Base-by-base conservation (phyloP, 2,888 invertebrate genomes). In the Lepidochrysops patricia region DNA sequence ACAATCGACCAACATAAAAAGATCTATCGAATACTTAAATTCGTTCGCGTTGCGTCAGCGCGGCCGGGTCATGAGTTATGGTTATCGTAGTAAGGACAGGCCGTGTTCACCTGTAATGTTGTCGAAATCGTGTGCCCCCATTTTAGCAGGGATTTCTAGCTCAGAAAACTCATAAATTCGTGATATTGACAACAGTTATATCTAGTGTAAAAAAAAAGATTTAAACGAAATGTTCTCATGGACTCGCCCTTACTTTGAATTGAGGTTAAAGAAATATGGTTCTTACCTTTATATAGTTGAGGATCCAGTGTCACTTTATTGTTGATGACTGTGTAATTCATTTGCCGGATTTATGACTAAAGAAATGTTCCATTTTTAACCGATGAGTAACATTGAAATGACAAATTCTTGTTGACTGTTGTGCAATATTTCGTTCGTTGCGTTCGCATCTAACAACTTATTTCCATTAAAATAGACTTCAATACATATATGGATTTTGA, bases 281-380 rank as follows among this genome's bases (percentile, higher is more conserved):
- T 79, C 80, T 84, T n/a, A n/a, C n/a, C n/a, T n/a, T n/a, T 83
- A 82, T 79, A 80, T 81, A 78, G 79, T 79, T 79, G 78, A 77
- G 79, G 79, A 79, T 76, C 76, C 77, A 74, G 73, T 79, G 80
- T 83, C 81, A 76, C 74, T 80, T 84, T 85, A 84, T 83, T 80
- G 82, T 77, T 76, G 71, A 72, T 69, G 77, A 74, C 69, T 71
- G 64, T 49, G 76, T 82, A 82, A 83, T 82, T 84, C 82, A 85
- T 84, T 83, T 68, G 64, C 66, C 64, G 62, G 67, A 80, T 82
- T 82, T 77, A 81, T 77, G 68, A 67, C 62, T 68, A 65, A 67
- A 69, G 71, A 69, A 67, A 70, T 68, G 63, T 67, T 68, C 67
- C 67, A 73, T 72, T 64, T 70, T 70, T 70, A 70, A 64, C 60